Evolutionary conservation across 2,797 vertebrate genomes (phyloP).

Genomic region (Parauchenoglanis punctatus): DNA sequence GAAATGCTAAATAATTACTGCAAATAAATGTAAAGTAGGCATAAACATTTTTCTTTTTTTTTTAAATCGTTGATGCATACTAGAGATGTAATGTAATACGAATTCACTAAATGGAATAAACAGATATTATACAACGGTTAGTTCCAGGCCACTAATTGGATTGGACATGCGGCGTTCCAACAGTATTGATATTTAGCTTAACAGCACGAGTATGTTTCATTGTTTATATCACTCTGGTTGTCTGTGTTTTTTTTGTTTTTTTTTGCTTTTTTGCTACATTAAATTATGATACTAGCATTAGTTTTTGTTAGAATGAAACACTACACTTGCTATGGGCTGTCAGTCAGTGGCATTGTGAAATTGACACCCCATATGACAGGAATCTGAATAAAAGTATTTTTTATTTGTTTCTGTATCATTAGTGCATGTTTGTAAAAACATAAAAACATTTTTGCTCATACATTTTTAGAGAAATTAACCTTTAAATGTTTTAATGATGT

Average conservation of each 20-base stretch:
- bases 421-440: too few relatives aligned
- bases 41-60: background rate
- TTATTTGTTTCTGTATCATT: too few relatives aligned
- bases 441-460: too few relatives aligned
- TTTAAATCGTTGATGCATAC: background rate
- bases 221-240: background rate
- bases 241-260: background rate
- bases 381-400: too few relatives aligned
- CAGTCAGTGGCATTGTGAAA: too few relatives aligned
- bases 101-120: background rate
- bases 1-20: slow-evolving; percentile 20
- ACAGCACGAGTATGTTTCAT: background rate
- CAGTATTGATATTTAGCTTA: background rate
- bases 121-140: background rate
- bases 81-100: background rate
- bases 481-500: too few relatives aligned
- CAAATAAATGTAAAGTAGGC: background rate
- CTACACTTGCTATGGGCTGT: background rate
- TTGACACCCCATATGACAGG: too few relatives aligned
- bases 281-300: background rate
- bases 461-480: too few relatives aligned
- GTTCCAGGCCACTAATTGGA: background rate
- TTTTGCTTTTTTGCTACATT: too few relatives aligned
- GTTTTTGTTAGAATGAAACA: background rate
- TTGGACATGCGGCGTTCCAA: background rate